A percentile compares a stretch with the other conserved stretches of the same genome.
Conservation (phyloP, 1,140 invertebrate species). For the Subanguina moxae region DNA sequence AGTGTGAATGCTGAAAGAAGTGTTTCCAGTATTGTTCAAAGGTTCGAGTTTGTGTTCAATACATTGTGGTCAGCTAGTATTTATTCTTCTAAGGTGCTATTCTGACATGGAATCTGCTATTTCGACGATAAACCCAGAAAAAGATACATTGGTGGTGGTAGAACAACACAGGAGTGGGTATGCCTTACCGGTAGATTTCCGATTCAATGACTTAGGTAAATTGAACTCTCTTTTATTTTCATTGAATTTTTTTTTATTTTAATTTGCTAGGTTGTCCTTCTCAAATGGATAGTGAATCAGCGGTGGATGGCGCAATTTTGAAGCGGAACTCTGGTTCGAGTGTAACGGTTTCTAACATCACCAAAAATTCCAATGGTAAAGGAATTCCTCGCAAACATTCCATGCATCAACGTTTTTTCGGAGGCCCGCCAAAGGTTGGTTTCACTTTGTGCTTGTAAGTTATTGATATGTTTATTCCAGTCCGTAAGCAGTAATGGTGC, state of each 20-base stretch:
- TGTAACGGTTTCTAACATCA: slow-evolving; percentile 12
- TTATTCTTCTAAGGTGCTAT: slow-evolving; percentile 50
- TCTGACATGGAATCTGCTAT: slow-evolving; percentile 50
- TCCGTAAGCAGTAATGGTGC: background rate
- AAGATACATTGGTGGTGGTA: slow-evolving; percentile 50
- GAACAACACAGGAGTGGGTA: slow-evolving; percentile 54
- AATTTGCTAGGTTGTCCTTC: slow-evolving; percentile 15
- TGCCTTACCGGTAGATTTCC: slow-evolving; percentile 35
- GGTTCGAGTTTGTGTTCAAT: slow-evolving; percentile 26
- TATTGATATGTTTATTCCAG: slow-evolving; percentile 7
- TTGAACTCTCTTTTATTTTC: slow-evolving; percentile 1
- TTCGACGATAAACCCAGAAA: slow-evolving; percentile 41
- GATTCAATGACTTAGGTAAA: slow-evolving; percentile 55
- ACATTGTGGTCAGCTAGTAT: slow-evolving; percentile 7
- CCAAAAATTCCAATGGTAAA: slow-evolving; percentile 38
- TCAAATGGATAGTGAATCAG: slow-evolving; percentile 29
- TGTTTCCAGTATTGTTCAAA: slow-evolving; percentile 44
- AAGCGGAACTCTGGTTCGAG: slow-evolving; percentile 24
- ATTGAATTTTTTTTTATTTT: background rate
- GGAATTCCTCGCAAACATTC: slow-evolving; percentile 51
- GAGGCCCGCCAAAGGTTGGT: slow-evolving; percentile 26
- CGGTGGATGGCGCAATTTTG: slow-evolving; percentile 27
- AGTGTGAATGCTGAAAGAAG: slow-evolving; percentile 47
- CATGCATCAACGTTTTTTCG: slow-evolving; percentile 54
- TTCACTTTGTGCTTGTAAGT: background rate